Evolutionary conservation across 2,797 vertebrate genomes (phyloP).

Genomic region (Enteromius viviparus): DNA sequence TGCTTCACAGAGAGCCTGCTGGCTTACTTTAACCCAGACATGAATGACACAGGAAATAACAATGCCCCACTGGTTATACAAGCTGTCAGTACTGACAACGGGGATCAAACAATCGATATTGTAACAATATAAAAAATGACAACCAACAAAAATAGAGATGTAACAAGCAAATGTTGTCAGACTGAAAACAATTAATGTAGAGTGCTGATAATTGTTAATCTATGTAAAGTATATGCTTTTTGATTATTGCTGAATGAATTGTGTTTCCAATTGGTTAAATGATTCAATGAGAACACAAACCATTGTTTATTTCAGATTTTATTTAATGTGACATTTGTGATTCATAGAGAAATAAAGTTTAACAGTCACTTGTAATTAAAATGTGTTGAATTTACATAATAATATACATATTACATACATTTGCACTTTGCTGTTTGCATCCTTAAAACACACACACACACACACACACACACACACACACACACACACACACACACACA

Average conservation of each 20-base stretch:
- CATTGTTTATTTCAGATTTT: neutral
- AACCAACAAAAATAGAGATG: neutral
- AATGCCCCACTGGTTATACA: slow-evolving; percentile 67
- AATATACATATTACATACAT: too few species aligned
- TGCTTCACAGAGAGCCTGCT: slow-evolving; percentile 68
- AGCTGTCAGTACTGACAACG: slow-evolving; percentile 35
- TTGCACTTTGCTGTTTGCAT: neutral
- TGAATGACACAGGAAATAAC: slow-evolving; percentile 66
- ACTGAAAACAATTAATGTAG: neutral
- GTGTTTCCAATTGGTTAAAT: neutral
- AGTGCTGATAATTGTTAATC: neutral
- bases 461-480: neutral
- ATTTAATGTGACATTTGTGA: slow-evolving; percentile 1
- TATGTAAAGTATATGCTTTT: neutral
- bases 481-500: neutral
- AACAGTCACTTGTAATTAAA: neutral
- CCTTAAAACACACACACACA: neutral
- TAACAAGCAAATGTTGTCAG: neutral
- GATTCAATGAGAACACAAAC: neutral
- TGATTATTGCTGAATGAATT: neutral
- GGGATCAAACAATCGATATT: slow-evolving; percentile 54
- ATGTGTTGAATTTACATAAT: neutral
- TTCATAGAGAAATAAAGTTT: neutral
- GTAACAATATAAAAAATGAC: slow-evolving; percentile 67
- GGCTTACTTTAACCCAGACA: slow-evolving; percentile 76